Conservation (phyloP, 2,888 invertebrate species). For the Sinhomidia bicolor region DNA sequence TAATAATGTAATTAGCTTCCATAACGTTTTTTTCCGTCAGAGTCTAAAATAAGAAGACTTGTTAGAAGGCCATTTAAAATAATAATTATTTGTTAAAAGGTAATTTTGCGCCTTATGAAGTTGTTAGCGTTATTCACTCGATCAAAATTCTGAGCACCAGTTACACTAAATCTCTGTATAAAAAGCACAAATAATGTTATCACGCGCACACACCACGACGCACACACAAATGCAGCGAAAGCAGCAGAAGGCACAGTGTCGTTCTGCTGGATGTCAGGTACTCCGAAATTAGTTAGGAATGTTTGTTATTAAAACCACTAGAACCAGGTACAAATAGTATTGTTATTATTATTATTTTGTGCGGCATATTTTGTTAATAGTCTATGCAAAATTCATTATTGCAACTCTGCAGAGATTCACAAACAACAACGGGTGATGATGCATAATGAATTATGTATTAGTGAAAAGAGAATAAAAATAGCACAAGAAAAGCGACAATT, state of each 20-base stretch:
- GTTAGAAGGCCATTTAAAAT: no score
- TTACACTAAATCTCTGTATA: background rate
- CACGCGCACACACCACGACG: background rate
- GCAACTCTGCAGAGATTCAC: no score
- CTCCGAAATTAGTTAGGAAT: background rate
- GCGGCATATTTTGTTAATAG: background rate
- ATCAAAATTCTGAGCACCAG: background rate
- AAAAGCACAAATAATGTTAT: background rate
- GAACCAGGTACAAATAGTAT: background rate
- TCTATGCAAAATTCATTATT: background rate
- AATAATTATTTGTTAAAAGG: no score
- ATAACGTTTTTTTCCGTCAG: background rate
- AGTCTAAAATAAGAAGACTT: no score
- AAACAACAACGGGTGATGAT: no score
- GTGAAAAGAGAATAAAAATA: background rate
- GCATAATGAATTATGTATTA: background rate
- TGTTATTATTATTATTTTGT: background rate
- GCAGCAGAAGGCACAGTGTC: background rate
- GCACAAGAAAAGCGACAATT: no score
- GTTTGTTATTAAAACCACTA: background rate
- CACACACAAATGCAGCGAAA: background rate
- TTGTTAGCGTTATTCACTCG: background rate
- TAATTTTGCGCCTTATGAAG: no score
- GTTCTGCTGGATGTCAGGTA: background rate
- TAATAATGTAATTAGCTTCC: background rate